Conservation (phyloP, 2,797 vertebrate genomes). For the Saguinus oedipus region DNA sequence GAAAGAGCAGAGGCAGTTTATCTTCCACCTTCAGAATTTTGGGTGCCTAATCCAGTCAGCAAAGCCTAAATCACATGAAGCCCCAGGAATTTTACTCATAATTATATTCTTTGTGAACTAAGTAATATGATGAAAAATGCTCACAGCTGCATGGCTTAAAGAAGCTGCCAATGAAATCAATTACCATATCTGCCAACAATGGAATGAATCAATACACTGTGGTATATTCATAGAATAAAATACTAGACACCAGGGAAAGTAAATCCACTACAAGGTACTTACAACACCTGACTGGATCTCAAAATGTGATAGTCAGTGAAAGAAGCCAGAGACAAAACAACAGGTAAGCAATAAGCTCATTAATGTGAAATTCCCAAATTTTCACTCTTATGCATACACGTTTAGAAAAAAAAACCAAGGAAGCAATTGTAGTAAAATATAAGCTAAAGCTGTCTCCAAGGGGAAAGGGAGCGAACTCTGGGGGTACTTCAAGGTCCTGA, state of each 20-base stretch:
- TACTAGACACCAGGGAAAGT: neutral
- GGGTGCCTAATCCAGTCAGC: too few relatives aligned
- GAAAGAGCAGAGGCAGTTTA: neutral
- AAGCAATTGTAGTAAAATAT: neutral
- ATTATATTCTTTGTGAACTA: neutral
- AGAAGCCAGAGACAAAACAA: neutral
- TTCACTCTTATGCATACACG: neutral
- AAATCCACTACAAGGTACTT: neutral
- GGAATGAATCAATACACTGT: neutral
- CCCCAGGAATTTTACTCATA: neutral
- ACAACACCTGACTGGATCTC: neutral
- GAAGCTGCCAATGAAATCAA: neutral
- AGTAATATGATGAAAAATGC: neutral
- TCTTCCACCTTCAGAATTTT: neutral
- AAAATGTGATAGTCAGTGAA: accelerated
- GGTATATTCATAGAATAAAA: neutral
- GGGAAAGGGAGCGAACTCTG: neutral
- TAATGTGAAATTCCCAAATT: neutral
- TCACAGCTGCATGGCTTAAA: neutral
- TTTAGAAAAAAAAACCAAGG: neutral
- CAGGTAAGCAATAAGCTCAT: accelerated
- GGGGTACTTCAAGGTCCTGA: too few relatives aligned
- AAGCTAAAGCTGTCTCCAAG: neutral
- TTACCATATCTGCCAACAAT: too few relatives aligned
- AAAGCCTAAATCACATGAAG: neutral